Conservation (phyloP, 53 echinoderm and acorn worm species). For the Hippasteria phrygiana region DNA sequence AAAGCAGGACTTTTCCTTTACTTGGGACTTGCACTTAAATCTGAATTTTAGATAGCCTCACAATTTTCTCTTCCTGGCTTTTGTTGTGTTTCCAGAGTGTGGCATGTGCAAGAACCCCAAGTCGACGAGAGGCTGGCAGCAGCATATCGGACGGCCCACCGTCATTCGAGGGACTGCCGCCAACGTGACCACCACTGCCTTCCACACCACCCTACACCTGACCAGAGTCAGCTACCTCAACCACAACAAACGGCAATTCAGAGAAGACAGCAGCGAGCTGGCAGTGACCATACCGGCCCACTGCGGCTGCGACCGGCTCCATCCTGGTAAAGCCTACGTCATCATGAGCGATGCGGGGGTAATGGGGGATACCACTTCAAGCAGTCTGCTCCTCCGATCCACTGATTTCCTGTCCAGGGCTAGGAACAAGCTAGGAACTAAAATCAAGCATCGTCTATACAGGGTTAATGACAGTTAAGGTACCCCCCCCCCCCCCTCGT, state of each 20-base stretch:
- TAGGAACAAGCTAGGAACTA: slow-evolving; percentile 16
- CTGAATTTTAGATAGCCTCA: no score
- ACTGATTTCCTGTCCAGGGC: slow-evolving; percentile 25
- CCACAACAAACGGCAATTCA: slow-evolving; percentile 12
- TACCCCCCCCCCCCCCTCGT: no score
- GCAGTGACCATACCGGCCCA: slow-evolving; percentile 1
- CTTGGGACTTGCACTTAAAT: no score
- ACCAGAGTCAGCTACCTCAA: slow-evolving; percentile 19
- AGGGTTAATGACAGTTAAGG: no score
- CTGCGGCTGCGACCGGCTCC: slow-evolving; percentile 11
- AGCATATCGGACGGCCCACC: background rate
- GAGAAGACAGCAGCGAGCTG: slow-evolving; percentile 4
- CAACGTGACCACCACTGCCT: background rate
- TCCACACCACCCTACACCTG: slow-evolving; percentile 7
- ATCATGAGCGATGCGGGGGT: slow-evolving; percentile 32
- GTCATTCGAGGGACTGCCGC: slow-evolving; percentile 17
- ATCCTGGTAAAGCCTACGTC: slow-evolving; percentile 17
- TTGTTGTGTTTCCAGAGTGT: slow-evolving; percentile 18
- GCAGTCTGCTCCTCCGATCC: background rate
- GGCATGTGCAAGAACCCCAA: background rate
- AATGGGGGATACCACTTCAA: background rate
- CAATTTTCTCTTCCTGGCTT: background rate
- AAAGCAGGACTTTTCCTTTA: no score
- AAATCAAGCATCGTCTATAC: slow-evolving; percentile 25
- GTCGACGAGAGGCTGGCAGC: slow-evolving; percentile 6